A percentile compares a stretch with the other conserved stretches of the same genome.
Conservation (phyloP, 1,140 invertebrate species). For the Caenorhabditis tropicalis region DNA sequence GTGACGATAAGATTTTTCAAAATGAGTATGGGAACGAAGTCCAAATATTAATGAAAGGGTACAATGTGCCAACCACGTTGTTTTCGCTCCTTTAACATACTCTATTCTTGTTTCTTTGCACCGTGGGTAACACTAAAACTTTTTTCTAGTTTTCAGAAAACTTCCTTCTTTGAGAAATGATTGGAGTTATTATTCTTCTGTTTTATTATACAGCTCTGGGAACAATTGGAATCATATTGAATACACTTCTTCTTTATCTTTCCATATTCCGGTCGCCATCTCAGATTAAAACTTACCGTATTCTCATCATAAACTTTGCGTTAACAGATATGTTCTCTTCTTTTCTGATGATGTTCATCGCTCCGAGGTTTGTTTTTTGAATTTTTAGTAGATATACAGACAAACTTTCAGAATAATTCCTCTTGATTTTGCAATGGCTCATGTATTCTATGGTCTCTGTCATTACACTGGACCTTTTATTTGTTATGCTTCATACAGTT, state of each 20-base stretch:
- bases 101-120: neutral
- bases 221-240: neutral
- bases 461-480: neutral
- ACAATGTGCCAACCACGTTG: slow-evolving; percentile 30
- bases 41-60: neutral
- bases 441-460: slow-evolving; percentile 18
- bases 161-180: neutral
- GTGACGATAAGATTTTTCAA: neutral
- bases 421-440: neutral
- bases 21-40: slow-evolving; percentile 27
- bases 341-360: neutral
- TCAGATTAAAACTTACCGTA: slow-evolving; percentile 19
- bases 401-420: neutral
- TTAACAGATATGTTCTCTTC: slow-evolving; percentile 12
- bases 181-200: slow-evolving; percentile 1
- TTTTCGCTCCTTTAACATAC: neutral
- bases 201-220: neutral
- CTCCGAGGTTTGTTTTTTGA: neutral
- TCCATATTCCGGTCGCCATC: neutral
- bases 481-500: neutral
- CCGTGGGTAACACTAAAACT: neutral
- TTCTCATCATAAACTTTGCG: neutral
- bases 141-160: neutral
- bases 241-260: neutral
- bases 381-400: neutral